Evolutionary conservation across 2,113 vertebrate species (phyloP).

Genomic region (Lepus timidus): DNA sequence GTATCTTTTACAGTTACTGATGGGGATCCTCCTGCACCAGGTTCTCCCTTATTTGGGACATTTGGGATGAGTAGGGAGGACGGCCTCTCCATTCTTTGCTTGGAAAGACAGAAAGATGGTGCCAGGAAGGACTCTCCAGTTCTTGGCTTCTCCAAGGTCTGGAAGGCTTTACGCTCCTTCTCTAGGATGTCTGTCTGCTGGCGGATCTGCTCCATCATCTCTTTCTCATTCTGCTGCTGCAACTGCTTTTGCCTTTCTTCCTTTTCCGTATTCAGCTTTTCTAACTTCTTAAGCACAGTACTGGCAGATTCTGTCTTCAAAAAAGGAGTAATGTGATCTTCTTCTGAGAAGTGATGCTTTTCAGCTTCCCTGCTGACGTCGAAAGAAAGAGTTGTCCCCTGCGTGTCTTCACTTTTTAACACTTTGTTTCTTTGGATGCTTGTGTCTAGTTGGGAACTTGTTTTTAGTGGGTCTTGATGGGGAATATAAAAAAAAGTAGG

Average conservation of each 20-base stretch:
- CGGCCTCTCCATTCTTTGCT: constrained; percentile 77
- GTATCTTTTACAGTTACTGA: constrained; percentile 79
- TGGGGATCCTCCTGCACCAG: constrained; percentile 51
- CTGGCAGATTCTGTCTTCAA: constrained; percentile 82
- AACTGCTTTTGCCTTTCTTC: constrained; percentile 93
- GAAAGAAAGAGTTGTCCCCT: not conserved
- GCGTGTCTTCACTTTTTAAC: constrained; percentile 73
- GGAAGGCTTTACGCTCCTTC: constrained; percentile 91
- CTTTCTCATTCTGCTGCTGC: constrained; percentile 94
- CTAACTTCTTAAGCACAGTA: constrained; percentile 91
- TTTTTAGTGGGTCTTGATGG: constrained; percentile 83
- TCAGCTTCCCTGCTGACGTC: constrained; percentile 67
- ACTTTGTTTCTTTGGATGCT: constrained; percentile 84
- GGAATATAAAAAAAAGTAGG: constrained; percentile 97
- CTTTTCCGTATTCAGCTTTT: constrained; percentile 94
- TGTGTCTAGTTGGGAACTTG: constrained; percentile 77
- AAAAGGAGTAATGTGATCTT: constrained; percentile 34
- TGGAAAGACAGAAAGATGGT: constrained; percentile 70
- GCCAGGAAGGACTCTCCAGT: constrained; percentile 74
- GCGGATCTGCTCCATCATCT: constrained; percentile 98
- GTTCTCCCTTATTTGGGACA: constrained; percentile 86
- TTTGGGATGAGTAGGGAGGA: constrained; percentile 82
- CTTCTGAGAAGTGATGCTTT: constrained; percentile 70
- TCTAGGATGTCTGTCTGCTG: constrained; percentile 95
- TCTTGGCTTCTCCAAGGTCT: constrained; percentile 91